Evolutionary conservation across 2,113 vertebrate species (phyloP), one percentile per base, ranked within the genome.

Genomic region (Plecturocebus donacophilus): DNA sequence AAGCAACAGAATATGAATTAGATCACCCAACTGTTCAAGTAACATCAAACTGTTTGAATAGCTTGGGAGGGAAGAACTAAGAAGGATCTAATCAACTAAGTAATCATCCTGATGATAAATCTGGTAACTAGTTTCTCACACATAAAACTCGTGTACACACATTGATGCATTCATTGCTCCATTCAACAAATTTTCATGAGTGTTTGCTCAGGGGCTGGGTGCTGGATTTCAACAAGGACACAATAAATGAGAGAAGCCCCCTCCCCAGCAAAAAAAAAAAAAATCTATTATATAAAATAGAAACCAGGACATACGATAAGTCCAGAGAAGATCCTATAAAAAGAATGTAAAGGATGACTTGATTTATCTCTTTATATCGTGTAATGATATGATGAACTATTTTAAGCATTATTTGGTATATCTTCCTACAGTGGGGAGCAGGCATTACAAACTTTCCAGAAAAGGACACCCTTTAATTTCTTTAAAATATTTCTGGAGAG

Each of bases 401-500:
- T 68, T 54, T 68, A 56, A 70, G 66, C 32, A 11, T 30, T 20
- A 1, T 49, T 0, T 14, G 3, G 11, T 19, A 0, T 8, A n/a
- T 23, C 35, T 19, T 8, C 19, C 47, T 10, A 27, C 35, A 19
- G 17, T 17, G 27, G 40, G 71, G 20, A 32, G 8, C 3, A 12
- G 19, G 27, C 17, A 8, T 35, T 21, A 75, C 14, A 27, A 54
- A 75, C 54, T 30, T 56, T 52, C 20, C 23, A 79, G 56, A 45
- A 82, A 83, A 93, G 70, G 2, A 45, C 0, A n/a, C 4, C 13
- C 16, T 47, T 61, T 35, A 30, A 14, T 54, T 83, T 47, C 38
- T 75, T 91, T 82, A 58, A 70, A 95, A n/a, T 68, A 58, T 68
- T 12, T 47, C 38, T 58, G 47, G 27, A 77, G 52, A 89, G 64